Base-by-base conservation (phyloP, 2,888 invertebrate genomes). In the Dorcus hopei region DNA sequence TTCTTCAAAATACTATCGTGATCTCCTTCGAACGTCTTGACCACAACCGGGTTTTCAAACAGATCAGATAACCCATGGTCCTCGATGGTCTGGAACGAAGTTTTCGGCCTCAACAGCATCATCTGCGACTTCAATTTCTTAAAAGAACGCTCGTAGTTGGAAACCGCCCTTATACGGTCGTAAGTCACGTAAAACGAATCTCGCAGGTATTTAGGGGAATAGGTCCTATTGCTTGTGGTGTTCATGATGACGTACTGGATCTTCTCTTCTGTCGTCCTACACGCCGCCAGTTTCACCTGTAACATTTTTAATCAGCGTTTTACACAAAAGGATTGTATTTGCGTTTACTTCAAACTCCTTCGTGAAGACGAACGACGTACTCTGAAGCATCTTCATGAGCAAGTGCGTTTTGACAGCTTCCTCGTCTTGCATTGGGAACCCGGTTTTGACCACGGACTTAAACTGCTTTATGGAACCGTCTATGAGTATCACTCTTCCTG, bases 391-490 rank as follows among this genome's bases (percentile, higher is more conserved):
- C 42, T 42, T 16, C 42, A 42, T 76, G 3, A 87, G 70, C 1
- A 86, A 68, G 58, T 76, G 80, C 68, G 81, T 83, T 66, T 87
- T 81, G 0, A 85, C 72, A 56, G 81, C 79, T 0, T 71, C 59
- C 38, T 83, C 81, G 54, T 77, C 78, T 55, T 77, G 77, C 38
- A 75, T 74, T 38, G 71, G 72, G 5, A 84, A 72, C 1, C 80
- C 79, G 68, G 80, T 75, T 0, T 79, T 74, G 0, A 80, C 68
- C 0, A 85, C 60, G 0, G 79, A 78, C 68, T 83, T 82, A 19
- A 90, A 77, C 72, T 85, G 83, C 42, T 85, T 83, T 0, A 90
- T 90, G 0, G 89, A 81, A 9, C 94, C 94, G 72, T 95, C 95
- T 52, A 95, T 80, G 16, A 93, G 82, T 70, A 88, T 80, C 2